Percentiles rank a stretch among this genome's conserved stretches.
phyloP scores from a whole-genome alignment of 1,140 invertebrate genomes.

The Plectus sambesii region DNA sequence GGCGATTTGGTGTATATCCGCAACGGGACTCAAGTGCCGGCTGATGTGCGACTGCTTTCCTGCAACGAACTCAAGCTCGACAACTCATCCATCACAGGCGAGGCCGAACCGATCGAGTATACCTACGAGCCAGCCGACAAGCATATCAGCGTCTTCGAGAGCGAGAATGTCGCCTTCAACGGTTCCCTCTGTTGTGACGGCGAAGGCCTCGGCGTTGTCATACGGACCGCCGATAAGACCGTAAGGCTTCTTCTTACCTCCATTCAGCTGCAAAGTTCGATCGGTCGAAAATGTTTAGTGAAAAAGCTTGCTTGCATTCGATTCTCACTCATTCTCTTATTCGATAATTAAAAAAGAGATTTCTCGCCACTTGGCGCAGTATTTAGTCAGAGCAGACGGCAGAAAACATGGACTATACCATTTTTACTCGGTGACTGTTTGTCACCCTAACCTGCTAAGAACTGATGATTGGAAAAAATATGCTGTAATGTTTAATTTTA shows the following conservation, averaged over 20 bases:
- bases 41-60: conserved; percentile 80
- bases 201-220: conserved; percentile 30
- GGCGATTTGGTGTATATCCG: conserved; percentile 89
- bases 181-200: conserved; percentile 36
- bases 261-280: too few species aligned
- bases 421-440: too few species aligned
- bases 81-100: conserved; percentile 65
- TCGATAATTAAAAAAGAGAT: too few species aligned
- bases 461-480: too few species aligned
- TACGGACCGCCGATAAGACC: conserved; percentile 30
- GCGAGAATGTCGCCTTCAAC: conserved; percentile 36
- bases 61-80: conserved; percentile 57
- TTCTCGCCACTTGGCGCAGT: too few species aligned
- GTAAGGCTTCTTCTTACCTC: conserved; percentile 18
- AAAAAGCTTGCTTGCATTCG: too few species aligned
- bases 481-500: too few species aligned
- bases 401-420: too few species aligned
- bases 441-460: too few species aligned
- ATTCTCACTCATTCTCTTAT: too few species aligned
- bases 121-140: conserved; percentile 24
- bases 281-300: too few species aligned
- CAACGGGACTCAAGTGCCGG: conserved; percentile 84
- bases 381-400: too few species aligned
- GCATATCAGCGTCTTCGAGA: conserved; percentile 30
- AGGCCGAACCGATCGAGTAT: conserved; percentile 55